Conservation (phyloP, 2,797 vertebrate species). For the Chelon auratus region DNA sequence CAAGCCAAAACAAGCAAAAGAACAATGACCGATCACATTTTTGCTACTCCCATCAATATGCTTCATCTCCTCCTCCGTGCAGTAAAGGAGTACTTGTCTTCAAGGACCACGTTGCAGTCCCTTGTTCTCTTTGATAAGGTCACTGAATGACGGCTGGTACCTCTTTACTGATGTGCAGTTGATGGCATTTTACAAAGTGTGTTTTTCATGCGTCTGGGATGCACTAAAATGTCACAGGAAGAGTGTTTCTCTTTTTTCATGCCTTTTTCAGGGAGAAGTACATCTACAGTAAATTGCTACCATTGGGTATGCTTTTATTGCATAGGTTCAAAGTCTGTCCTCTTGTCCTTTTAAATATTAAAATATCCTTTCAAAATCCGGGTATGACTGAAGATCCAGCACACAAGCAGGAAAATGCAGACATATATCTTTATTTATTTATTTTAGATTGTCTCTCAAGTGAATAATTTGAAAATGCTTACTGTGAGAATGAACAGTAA, state of each 20-base stretch:
- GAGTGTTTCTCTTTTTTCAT: not conserved
- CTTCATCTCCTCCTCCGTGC: not conserved
- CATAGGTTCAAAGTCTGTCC: not conserved
- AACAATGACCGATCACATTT: not conserved
- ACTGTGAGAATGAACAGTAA: not conserved
- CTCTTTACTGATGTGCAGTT: conserved; percentile 30
- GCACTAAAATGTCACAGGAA: conserved; percentile 39
- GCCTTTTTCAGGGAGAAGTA: not conserved
- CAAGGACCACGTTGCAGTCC: conserved; percentile 13
- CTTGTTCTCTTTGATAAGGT: conserved; percentile 47
- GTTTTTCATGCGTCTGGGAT: conserved; percentile 9
- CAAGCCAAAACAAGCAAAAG: not conserved
- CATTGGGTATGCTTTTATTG: not conserved
- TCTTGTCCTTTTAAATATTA: not conserved
- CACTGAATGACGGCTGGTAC: conserved; percentile 18
- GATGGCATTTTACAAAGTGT: conserved; percentile 16
- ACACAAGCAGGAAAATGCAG: not conserved
- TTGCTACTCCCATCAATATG: conserved; percentile 2
- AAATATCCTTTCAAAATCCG: not conserved
- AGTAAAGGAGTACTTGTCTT: conserved; percentile 20
- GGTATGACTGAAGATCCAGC: not conserved
- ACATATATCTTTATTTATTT: not conserved
- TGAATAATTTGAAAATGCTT: not conserved
- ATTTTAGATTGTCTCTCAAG: not conserved
- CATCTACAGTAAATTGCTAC: not conserved